A percentile compares a stretch with the other conserved stretches of the same genome.
phyloP scores from a whole-genome alignment of 2,888 invertebrate species.

The Xanthia icteritia region DNA sequence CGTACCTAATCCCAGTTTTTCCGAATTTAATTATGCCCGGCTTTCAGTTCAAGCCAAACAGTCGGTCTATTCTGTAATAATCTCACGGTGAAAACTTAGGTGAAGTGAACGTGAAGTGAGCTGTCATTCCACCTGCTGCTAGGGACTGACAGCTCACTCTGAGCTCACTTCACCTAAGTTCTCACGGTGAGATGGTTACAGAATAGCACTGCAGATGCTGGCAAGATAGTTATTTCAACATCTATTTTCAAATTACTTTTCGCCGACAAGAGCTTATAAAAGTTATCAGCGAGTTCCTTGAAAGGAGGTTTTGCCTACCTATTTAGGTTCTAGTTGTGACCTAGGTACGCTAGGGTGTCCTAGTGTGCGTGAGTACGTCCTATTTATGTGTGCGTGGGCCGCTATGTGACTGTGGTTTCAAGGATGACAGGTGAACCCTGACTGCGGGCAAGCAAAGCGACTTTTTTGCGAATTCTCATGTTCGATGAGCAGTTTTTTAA shows the following conservation, averaged over 20 bases:
- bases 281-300: background rate
- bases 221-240: background rate
- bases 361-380: conserved; percentile 39
- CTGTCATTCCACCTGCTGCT: too few relatives aligned
- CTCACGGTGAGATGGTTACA: too few relatives aligned
- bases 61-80: too few relatives aligned
- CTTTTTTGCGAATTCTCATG: conserved; percentile 11
- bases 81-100: too few relatives aligned
- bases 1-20: background rate
- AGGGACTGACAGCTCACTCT: too few relatives aligned
- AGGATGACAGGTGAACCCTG: conserved; percentile 54
- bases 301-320: conserved; percentile 16
- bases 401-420: conserved; percentile 67
- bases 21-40: background rate
- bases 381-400: conserved; percentile 40
- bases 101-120: too few relatives aligned
- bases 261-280: background rate
- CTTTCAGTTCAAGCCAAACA: background rate
- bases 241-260: conserved; percentile 14
- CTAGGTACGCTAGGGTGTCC: conserved; percentile 51
- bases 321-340: conserved; percentile 31
- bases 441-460: conserved; percentile 43
- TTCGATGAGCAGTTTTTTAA: conserved; percentile 11
- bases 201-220: too few relatives aligned
- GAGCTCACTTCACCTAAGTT: too few relatives aligned